These are phyloP conservation scores for Smutsia temminckii DNA, from an alignment of 2,797 vertebrate species.

Conservation along the genomic window DNA sequence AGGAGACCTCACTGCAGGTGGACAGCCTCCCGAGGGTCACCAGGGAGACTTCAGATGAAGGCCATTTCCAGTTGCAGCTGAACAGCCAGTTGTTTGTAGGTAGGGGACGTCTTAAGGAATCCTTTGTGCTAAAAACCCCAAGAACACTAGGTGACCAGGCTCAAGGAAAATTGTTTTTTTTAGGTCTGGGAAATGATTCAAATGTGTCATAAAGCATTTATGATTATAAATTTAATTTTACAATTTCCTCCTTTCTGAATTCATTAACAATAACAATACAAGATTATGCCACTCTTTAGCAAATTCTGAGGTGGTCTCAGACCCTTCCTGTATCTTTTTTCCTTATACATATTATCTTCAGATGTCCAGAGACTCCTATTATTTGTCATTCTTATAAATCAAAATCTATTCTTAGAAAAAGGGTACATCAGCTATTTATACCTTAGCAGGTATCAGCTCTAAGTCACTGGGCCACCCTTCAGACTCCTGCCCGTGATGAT, in stretches of 20 bases:
- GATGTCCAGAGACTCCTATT: background rate
- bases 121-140: background rate
- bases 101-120: slow-evolving; percentile 80
- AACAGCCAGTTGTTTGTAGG: slow-evolving; percentile 96
- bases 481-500: background rate
- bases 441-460: background rate
- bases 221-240: background rate
- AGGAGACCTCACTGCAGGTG: slow-evolving; percentile 93
- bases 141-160: background rate
- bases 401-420: background rate
- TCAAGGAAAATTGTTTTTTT: background rate
- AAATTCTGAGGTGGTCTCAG: background rate
- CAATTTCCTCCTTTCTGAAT: background rate
- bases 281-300: background rate
- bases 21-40: slow-evolving; percentile 91
- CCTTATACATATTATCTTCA: background rate
- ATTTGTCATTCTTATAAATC: background rate
- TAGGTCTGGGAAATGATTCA: background rate
- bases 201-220: background rate
- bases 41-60: slow-evolving; percentile 89
- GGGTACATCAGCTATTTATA: background rate
- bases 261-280: background rate
- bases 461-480: background rate
- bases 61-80: slow-evolving; percentile 92
- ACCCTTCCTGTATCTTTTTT: background rate